Percentiles rank a stretch among this genome's conserved stretches.
Evolutionary conservation across 2,888 invertebrate species (phyloP).

Genomic region (Syritta pipiens): DNA sequence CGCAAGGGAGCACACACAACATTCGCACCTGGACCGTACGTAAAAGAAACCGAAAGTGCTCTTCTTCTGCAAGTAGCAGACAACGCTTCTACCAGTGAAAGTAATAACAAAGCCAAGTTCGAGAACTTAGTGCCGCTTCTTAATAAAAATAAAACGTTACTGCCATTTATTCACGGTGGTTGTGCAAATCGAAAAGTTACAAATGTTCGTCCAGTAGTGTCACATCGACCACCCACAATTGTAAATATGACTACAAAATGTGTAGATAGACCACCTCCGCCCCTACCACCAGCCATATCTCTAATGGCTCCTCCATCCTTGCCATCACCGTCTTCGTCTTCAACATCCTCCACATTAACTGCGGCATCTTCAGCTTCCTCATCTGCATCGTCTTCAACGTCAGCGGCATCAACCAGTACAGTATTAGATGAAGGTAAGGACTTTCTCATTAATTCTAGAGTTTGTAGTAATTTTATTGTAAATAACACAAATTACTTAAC

Average conservation of each 20-base stretch:
- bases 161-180: slow-evolving; percentile 73
- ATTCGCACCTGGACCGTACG: slow-evolving; percentile 92
- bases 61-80: slow-evolving; percentile 66
- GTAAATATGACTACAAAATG: slow-evolving; percentile 68
- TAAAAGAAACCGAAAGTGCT: slow-evolving; percentile 83
- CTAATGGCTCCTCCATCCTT: slow-evolving; percentile 71
- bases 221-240: slow-evolving; percentile 70
- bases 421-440: slow-evolving; percentile 68
- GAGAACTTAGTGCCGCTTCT: slow-evolving; percentile 72
- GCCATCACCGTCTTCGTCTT: slow-evolving; percentile 77
- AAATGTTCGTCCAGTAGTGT: slow-evolving; percentile 77
- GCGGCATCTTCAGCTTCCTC: slow-evolving; percentile 61
- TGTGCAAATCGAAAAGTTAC: slow-evolving; percentile 75
- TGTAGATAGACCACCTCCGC: slow-evolving; percentile 60
- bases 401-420: slow-evolving; percentile 70
- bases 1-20: slow-evolving; percentile 89
- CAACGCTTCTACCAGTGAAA: slow-evolving; percentile 68
- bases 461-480: slow-evolving; percentile 56
- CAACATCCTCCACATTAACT: slow-evolving; percentile 76
- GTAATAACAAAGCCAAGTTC: slow-evolving; percentile 60
- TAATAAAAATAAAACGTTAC: slow-evolving; percentile 51
- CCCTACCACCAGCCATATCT: slow-evolving; percentile 47
- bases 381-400: slow-evolving; percentile 67
- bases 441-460: slow-evolving; percentile 40
- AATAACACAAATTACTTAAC: slow-evolving; percentile 66